Percentiles rank a stretch among this genome's conserved stretches.
These are phyloP conservation scores for Clarias gariepinus DNA, from an alignment of 2,113 vertebrate species.

Conservation along the genomic window DNA sequence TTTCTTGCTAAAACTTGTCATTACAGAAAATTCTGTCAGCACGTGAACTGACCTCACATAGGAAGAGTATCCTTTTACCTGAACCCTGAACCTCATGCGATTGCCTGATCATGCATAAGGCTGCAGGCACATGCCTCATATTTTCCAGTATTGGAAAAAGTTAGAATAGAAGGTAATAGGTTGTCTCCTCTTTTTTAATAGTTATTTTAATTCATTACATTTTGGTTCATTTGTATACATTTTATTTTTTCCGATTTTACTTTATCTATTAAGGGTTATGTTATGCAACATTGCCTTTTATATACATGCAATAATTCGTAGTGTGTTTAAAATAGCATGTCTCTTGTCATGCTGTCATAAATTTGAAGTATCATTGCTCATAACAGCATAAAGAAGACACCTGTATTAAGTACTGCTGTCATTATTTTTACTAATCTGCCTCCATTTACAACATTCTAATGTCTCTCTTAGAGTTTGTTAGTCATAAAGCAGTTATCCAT, in stretches of 20 bases:
- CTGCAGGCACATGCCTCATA: constrained; percentile 25
- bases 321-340: neutral
- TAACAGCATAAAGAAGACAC: neutral
- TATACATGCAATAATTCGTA: neutral
- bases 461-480: neutral
- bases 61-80: constrained; percentile 2
- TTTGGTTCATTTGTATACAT: neutral
- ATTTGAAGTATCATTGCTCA: neutral
- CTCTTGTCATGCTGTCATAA: neutral
- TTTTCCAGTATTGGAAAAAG: constrained; percentile 49
- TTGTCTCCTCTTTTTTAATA: neutral
- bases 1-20: constrained; percentile 13
- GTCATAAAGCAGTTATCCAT: neutral
- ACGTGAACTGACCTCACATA: constrained; percentile 31
- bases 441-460: constrained; percentile 6
- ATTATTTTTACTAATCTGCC: neutral
- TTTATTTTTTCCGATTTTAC: too few species aligned
- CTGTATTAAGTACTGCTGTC: constrained; percentile 15
- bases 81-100: constrained; percentile 32
- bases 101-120: constrained; percentile 38
- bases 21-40: constrained; percentile 3
- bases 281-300: neutral
- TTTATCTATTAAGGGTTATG: neutral
- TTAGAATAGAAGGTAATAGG: constrained; percentile 13
- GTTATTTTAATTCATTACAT: neutral